phyloP scores from a whole-genome alignment of 2,113 vertebrate genomes.

The Pituophis catenifer region DNA sequence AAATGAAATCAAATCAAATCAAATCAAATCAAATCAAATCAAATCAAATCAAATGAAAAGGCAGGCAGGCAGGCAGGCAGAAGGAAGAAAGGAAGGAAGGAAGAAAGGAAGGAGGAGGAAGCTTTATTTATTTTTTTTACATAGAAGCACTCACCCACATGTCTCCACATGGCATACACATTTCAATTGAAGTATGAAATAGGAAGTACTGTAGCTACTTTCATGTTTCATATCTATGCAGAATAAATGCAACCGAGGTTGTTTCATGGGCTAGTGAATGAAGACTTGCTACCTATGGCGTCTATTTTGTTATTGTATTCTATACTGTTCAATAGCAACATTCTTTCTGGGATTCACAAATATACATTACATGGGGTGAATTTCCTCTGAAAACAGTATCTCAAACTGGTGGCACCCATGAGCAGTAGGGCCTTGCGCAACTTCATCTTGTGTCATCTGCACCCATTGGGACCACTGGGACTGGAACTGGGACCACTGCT shows the following conservation, averaged over 20 bases:
- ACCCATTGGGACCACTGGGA: neutral
- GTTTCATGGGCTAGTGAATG: neutral
- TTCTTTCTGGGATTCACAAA: neutral
- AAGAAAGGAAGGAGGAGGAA: too few relatives aligned
- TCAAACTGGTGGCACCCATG: neutral
- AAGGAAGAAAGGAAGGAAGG: too few relatives aligned
- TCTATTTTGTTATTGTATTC: neutral
- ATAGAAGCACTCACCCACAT: neutral
- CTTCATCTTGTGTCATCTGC: neutral
- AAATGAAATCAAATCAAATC: neutral
- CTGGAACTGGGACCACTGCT: neutral
- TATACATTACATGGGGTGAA: neutral
- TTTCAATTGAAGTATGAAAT: neutral
- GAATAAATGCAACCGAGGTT: neutral
- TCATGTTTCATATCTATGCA: neutral
- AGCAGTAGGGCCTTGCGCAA: neutral
- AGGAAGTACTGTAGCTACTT: slow-evolving; percentile 45
- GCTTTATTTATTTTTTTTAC: neutral
- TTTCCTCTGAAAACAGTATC: neutral
- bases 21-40: neutral
- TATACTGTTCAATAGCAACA: neutral
- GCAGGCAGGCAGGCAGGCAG: too few relatives aligned
- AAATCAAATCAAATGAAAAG: neutral
- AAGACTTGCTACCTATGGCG: neutral
- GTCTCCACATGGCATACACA: neutral